A percentile compares a stretch with the other conserved stretches of the same genome.
Evolutionary conservation across 2,797 vertebrate species (phyloP).

Genomic region (Martes flavigula): DNA sequence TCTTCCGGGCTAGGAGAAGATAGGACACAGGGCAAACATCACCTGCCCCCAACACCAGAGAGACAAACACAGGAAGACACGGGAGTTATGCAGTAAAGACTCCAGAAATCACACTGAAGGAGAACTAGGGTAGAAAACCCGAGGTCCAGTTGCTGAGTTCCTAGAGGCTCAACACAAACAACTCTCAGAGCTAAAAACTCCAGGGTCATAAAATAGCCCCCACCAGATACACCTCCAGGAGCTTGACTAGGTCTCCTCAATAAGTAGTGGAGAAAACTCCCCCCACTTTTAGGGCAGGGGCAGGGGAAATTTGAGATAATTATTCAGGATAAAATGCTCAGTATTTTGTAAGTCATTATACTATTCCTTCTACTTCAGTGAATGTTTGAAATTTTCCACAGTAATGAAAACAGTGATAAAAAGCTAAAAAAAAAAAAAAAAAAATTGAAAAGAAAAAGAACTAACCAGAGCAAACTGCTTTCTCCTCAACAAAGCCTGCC

Average conservation of each 20-base stretch:
- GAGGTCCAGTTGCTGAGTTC: not conserved
- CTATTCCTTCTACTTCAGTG: not conserved
- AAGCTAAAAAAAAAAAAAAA: no score
- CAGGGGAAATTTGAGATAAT: not conserved
- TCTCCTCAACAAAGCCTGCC: not conserved
- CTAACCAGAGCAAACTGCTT: not conserved
- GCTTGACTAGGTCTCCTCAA: not conserved
- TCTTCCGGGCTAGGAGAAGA: not conserved
- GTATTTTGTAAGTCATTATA: no score
- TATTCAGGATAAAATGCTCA: not conserved
- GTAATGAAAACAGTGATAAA: not conserved
- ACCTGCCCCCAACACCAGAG: no score
- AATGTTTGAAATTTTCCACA: not conserved
- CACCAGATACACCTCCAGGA: not conserved
- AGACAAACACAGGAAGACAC: not conserved
- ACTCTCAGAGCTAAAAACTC: not conserved
- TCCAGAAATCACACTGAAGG: accelerated
- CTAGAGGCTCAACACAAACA: not conserved
- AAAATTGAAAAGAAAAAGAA: not conserved
- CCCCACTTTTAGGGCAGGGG: not conserved
- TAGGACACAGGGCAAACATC: not conserved
- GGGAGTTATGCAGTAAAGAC: not conserved
- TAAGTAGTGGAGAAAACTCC: not conserved
- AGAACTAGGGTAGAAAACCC: not conserved
- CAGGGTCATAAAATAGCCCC: not conserved